Evolutionary conservation across 2,888 invertebrate species (phyloP), one percentile per base, ranked within the genome.

Genomic region (Ormyrus pomaceus): DNA sequence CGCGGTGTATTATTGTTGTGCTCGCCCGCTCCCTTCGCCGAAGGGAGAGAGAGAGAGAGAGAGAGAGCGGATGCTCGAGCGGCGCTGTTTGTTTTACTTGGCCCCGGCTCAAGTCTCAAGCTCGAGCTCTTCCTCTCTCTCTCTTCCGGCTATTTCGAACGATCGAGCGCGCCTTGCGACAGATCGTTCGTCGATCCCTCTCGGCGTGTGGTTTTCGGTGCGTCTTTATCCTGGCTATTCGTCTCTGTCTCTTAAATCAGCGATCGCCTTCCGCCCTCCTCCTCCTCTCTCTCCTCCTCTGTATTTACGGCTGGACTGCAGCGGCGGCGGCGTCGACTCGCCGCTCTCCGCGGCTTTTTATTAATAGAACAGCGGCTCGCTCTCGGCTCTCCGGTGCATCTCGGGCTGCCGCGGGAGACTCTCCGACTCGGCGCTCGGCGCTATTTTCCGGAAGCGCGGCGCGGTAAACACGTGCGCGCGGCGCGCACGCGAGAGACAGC

Each of bases 31-130:
- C n/a, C 19, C 6, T 55, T 59, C 62, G 53, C 11, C 7, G 5
- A 45, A 51, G 62, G 19, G 34, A 46, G 48, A 11, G 65, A 66
- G 5, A 48, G 53, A 51, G 53, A 61, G n/a, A 50, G 58, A 58
- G n/a, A 50, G 5, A n/a, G 51, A 11, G 34, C 11, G 34, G 50
- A 2, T 5, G 19, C 56, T 34, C 11, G 13, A n/a, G 51, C 50
- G 66, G 11, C 19, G 51, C 46, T 69, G 70, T 53, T 78, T 70
- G 71, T 71, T 78, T 81, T 9, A 58, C 75, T 79, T 81, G 79
- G 79, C 81, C 45, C 51, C 59, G 59, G 11, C 64, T 78, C 73
- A 70, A 70, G 48, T 66, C 61, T 50, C 50, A 11, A 72, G 65
- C 59, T 61, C 58, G 56, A 66, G 62, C 55, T 48, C 74, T 80